Base-by-base conservation (phyloP, 2,888 invertebrate species). In the Thysanoteuthis rhombus region DNA sequence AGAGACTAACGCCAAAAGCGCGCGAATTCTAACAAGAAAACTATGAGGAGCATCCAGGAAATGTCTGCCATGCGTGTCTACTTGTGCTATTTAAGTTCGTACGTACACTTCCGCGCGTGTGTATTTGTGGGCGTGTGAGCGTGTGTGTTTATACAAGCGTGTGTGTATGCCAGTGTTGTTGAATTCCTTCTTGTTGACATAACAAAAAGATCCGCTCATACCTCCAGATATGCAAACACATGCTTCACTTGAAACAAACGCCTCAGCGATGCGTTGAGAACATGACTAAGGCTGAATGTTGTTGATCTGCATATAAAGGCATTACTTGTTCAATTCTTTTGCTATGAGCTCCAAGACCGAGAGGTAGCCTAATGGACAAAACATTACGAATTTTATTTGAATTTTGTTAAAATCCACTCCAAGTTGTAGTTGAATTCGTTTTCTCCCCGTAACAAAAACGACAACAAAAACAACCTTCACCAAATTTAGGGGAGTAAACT, bases 111-210 rank as follows among this genome's bases (percentile, higher is more conserved):
- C n/a, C n/a, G n/a, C n/a, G n/a, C 12, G 22, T 75, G 12, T 75
- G 75, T n/a, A 16, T 19, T 1, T n/a, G 75, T 75, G 75, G 8
- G n/a, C 75, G n/a, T 2, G n/a, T 10, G 58, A 28, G 58, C 58
- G 22, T 25, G 4, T n/a, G n/a, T n/a, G n/a, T n/a, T n/a, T n/a
- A n/a, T n/a, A n/a, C n/a, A n/a, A n/a, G n/a, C n/a, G n/a, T n/a
- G n/a, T n/a, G n/a, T n/a, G n/a, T n/a, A n/a, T n/a, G n/a, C n/a
- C n/a, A 58, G 58, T 45, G 32, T 58, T 58, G 58, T n/a, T 75
- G 75, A 75, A 75, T 75, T 75, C 75, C n/a, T 75, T 75, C n/a
- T 75, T 75, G 75, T 75, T 75, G 75, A 75, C 75, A 75, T 75
- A 75, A 75, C 12, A 75, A n/a, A 75, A n/a, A 75, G 19, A 36